Conservation (phyloP, 2,113 vertebrate genomes). For the Ammodramus savannarum region DNA sequence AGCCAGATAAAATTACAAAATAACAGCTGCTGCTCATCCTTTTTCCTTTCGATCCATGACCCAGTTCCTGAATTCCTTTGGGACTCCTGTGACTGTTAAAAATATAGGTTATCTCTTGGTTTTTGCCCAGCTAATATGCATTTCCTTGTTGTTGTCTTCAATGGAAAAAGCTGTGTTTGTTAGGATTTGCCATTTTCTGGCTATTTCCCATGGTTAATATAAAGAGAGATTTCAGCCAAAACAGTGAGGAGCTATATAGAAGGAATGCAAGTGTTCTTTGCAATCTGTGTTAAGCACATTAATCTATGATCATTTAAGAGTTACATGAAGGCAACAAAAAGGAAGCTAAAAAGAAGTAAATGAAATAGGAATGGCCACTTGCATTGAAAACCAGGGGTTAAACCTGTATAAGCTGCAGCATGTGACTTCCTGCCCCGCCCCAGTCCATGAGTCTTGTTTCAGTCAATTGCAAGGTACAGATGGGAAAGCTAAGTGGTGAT, state of each 20-base stretch:
- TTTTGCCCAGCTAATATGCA: slow-evolving; percentile 24
- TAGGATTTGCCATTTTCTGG: not conserved
- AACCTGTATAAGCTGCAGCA: not conserved
- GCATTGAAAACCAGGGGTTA: not conserved
- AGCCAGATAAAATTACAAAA: slow-evolving; percentile 30
- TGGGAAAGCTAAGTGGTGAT: not conserved
- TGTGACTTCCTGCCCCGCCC: accelerated
- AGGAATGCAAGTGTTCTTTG: slow-evolving; percentile 45
- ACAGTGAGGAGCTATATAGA: not conserved
- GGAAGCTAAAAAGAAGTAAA: not conserved
- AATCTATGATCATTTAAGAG: not conserved
- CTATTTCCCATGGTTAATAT: not conserved
- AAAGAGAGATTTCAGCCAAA: not conserved
- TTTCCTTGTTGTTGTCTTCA: slow-evolving; percentile 29
- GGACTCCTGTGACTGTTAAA: slow-evolving; percentile 12
- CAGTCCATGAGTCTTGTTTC: not conserved
- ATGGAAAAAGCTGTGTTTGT: not conserved
- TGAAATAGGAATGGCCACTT: not conserved
- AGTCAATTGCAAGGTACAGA: not conserved
- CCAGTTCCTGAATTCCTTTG: slow-evolving; percentile 47
- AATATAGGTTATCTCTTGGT: slow-evolving; percentile 34
- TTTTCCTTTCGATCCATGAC: slow-evolving; percentile 15
- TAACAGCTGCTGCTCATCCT: slow-evolving; percentile 26
- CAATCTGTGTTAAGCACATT: slow-evolving; percentile 18
- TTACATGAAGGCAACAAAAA: not conserved